A percentile compares a stretch with the other conserved stretches of the same genome.
phyloP scores from a whole-genome alignment of 2,113 vertebrate species.

The Hemiprocne comata region DNA sequence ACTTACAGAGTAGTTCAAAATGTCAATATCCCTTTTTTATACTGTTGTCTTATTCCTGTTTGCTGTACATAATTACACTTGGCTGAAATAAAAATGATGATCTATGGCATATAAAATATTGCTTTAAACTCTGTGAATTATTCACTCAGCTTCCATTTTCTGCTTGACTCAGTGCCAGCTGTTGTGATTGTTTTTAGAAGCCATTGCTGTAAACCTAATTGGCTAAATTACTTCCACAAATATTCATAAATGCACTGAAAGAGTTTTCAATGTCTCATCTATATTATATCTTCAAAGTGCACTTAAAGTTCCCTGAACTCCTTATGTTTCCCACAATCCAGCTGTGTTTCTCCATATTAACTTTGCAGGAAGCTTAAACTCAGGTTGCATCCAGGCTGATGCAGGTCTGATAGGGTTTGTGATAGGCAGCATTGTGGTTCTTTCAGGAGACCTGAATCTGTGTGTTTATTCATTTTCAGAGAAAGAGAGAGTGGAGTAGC shows the following conservation, averaged over 20 bases:
- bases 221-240: background rate
- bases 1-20: background rate
- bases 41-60: background rate
- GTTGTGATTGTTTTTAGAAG: background rate
- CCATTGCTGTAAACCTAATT: background rate
- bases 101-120: background rate
- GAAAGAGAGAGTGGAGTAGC: background rate
- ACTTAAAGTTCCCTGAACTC: background rate
- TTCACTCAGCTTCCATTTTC: background rate
- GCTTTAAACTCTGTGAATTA: background rate
- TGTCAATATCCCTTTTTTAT: background rate
- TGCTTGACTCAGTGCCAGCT: background rate
- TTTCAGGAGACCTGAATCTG: background rate
- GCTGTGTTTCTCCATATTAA: background rate
- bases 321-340: background rate
- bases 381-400: background rate
- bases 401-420: background rate
- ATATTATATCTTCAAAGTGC: background rate
- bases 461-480: background rate
- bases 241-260: background rate
- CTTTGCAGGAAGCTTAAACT: background rate
- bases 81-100: background rate
- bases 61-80: background rate
- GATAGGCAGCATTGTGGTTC: rapidly evolving
- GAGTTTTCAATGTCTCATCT: background rate